Conservation (phyloP, 2,797 vertebrate genomes). For the Galaxias olidus region DNA sequence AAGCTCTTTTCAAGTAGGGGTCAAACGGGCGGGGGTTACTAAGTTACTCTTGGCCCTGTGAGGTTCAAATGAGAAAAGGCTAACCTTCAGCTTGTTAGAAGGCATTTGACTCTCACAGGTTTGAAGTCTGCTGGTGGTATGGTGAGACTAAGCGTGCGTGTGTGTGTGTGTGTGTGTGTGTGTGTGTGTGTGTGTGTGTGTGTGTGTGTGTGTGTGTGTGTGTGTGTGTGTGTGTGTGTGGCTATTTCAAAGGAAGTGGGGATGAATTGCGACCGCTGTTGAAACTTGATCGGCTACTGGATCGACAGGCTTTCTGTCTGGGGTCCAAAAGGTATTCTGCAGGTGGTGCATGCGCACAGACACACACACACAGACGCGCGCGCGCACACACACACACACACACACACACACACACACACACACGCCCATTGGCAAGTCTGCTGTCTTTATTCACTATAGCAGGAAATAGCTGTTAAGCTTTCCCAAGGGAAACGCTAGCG, state of each 20-base stretch:
- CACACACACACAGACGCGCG: not conserved
- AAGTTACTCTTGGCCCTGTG: not conserved
- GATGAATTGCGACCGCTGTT: slow-evolving; percentile 39
- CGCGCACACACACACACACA: slow-evolving; percentile 4
- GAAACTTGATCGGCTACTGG: slow-evolving; percentile 52
- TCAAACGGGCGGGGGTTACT: not conserved
- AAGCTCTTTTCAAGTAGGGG: slow-evolving; percentile 32
- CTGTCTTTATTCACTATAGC: slow-evolving; percentile 40
- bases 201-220: not conserved
- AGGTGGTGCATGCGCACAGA: slow-evolving; percentile 38
- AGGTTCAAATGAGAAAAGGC: slow-evolving; percentile 5
- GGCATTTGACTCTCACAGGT: not conserved
- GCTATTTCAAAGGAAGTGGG: slow-evolving; percentile 42
- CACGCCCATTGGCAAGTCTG: not conserved
- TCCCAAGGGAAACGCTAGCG: slow-evolving; percentile 56
- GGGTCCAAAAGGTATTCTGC: slow-evolving; percentile 44
- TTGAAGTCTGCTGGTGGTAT: not conserved
- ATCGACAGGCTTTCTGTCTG: slow-evolving; percentile 21
- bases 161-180: slow-evolving; percentile 6
- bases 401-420: slow-evolving; percentile 9
- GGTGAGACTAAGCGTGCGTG: slow-evolving; percentile 24
- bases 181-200: slow-evolving; percentile 9
- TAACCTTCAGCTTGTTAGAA: slow-evolving; percentile 2
- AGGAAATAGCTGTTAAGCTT: slow-evolving; percentile 60
- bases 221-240: not conserved